These are phyloP conservation scores for Montipora capricornis DNA, from an alignment of 64 coral and sea anemone genomes.

Conservation along the genomic window DNA sequence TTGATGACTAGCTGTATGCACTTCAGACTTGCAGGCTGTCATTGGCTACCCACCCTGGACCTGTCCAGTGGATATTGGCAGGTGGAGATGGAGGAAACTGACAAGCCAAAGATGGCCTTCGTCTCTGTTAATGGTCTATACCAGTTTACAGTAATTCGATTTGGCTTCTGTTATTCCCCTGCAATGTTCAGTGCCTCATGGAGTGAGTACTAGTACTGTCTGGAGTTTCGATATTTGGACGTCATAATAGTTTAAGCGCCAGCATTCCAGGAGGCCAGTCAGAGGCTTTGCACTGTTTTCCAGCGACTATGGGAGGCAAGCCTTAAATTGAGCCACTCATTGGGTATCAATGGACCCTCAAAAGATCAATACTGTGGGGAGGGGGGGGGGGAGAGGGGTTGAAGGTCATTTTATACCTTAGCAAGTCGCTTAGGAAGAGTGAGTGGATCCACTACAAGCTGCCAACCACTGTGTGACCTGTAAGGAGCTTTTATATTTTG, in stretches of 20 bases:
- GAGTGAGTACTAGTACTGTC: slow-evolving; percentile 25
- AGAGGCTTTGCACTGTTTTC: slow-evolving; percentile 34
- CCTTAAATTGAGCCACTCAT: slow-evolving; percentile 28
- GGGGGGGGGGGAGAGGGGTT: too few species aligned
- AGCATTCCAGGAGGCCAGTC: slow-evolving; percentile 19
- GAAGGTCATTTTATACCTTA: too few species aligned
- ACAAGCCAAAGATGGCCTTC: slow-evolving; percentile 51
- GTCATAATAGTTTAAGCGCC: slow-evolving; percentile 42
- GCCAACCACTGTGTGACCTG: slow-evolving; percentile 15
- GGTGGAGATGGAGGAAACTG: slow-evolving; percentile 3
- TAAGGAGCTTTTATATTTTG: neutral
- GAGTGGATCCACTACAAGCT: too few species aligned
- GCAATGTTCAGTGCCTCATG: slow-evolving; percentile 50
- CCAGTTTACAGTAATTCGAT: slow-evolving; percentile 45
- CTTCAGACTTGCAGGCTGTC: neutral
- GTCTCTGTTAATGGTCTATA: slow-evolving; percentile 22
- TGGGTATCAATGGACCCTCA: too few species aligned
- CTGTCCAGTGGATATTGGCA: slow-evolving; percentile 49
- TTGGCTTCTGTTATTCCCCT: slow-evolving; percentile 28
- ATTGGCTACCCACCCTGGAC: slow-evolving; percentile 29
- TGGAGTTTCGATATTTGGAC: slow-evolving; percentile 38
- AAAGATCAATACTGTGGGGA: too few species aligned
- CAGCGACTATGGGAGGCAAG: slow-evolving; percentile 10
- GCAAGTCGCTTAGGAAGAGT: too few species aligned
- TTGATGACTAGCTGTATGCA: neutral